These are phyloP conservation scores for Tholera decimalis DNA, from an alignment of 2,888 invertebrate species.

Conservation along the genomic window DNA sequence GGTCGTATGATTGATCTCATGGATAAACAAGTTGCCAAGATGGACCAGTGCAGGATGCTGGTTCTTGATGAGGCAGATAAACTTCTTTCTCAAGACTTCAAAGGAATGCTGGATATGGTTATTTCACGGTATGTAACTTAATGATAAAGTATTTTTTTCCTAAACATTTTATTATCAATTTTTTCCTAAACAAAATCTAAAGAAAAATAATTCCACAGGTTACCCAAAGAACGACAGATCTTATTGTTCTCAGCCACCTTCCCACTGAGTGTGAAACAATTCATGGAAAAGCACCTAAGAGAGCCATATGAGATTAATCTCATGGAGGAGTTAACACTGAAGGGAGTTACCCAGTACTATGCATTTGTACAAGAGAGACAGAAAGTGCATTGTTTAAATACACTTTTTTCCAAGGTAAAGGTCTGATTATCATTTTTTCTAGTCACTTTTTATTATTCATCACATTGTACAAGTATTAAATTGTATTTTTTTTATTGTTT, in stretches of 20 bases:
- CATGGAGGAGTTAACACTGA: slow-evolving; percentile 99
- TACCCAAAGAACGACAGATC: slow-evolving; percentile 99
- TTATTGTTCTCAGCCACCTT: slow-evolving; percentile 99
- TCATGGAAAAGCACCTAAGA: slow-evolving; percentile 99
- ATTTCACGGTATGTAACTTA: slow-evolving; percentile 92
- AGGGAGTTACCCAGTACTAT: slow-evolving; percentile 99
- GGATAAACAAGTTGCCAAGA: slow-evolving; percentile 98
- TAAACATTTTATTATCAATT: no score
- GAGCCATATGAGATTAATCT: slow-evolving; percentile 99
- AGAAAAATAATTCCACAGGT: slow-evolving; percentile 84
- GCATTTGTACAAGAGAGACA: slow-evolving; percentile 99
- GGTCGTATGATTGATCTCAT: slow-evolving; percentile 99
- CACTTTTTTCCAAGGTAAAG: slow-evolving; percentile 98
- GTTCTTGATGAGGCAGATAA: slow-evolving; percentile 99
- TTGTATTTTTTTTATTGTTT: slow-evolving; percentile 67
- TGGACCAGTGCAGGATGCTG: slow-evolving; percentile 98
- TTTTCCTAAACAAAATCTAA: neutral
- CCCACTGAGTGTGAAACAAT: slow-evolving; percentile 99
- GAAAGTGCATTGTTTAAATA: slow-evolving; percentile 99
- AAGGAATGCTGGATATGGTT: slow-evolving; percentile 99
- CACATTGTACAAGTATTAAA: neutral
- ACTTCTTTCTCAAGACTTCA: slow-evolving; percentile 99
- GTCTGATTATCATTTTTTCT: slow-evolving; percentile 1
- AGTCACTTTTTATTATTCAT: neutral
- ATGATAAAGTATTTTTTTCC: neutral